phyloP scores from a whole-genome alignment of 2,113 vertebrate genomes.

The Eolophus roseicapilla region DNA sequence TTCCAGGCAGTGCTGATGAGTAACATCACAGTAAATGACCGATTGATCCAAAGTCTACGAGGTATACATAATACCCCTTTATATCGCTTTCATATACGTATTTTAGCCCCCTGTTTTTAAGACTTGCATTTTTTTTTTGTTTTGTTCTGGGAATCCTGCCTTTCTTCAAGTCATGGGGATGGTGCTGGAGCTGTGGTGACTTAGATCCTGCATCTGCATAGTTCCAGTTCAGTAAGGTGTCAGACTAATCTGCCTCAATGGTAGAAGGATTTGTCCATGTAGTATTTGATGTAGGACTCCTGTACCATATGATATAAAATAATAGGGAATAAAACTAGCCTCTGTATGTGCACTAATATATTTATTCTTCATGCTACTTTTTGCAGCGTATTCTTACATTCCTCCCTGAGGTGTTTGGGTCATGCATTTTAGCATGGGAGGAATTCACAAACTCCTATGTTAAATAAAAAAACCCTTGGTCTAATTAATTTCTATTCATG shows the following conservation, averaged over 20 bases:
- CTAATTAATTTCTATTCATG: neutral
- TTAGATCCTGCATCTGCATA: neutral
- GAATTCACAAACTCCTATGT: neutral
- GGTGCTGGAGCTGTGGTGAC: neutral
- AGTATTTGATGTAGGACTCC: neutral
- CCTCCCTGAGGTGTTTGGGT: neutral
- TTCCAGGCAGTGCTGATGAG: slow-evolving; percentile 52
- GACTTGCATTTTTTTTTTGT: neutral
- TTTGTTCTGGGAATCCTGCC: neutral
- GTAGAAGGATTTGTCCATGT: neutral
- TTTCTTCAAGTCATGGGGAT: neutral
- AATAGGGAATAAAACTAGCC: neutral
- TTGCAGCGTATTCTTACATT: neutral
- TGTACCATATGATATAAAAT: neutral
- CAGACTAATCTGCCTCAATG: neutral
- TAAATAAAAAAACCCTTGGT: neutral
- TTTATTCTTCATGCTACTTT: neutral
- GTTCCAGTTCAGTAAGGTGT: neutral
- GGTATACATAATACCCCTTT: slow-evolving; percentile 1
- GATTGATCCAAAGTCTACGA: slow-evolving; percentile 59
- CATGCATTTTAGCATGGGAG: neutral
- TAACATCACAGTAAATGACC: slow-evolving; percentile 65
- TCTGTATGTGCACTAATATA: neutral
- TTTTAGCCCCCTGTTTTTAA: neutral
- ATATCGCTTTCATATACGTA: accelerated